Evolutionary conservation across 2,113 vertebrate species (phyloP).

Genomic region (Lophotis ruficrista): DNA sequence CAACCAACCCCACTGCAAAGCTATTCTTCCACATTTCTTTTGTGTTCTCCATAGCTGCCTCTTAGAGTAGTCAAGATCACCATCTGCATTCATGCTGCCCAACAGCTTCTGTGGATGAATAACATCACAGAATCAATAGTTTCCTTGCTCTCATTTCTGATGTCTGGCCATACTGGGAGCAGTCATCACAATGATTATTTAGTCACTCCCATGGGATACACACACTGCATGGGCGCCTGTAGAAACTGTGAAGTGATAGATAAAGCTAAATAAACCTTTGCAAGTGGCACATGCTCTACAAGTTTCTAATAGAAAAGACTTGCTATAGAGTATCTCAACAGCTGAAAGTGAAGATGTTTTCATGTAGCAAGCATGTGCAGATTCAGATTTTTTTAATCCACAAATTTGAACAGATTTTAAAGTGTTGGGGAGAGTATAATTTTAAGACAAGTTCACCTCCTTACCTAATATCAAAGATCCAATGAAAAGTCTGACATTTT

Average conservation of each 20-base stretch:
- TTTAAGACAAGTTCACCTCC: not conserved
- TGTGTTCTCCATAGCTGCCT: not conserved
- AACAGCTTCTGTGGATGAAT: not conserved
- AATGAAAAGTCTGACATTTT: not conserved
- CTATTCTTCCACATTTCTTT: not conserved
- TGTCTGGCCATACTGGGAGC: not conserved
- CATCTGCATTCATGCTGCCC: not conserved
- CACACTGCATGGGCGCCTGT: too few relatives aligned
- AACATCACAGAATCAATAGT: not conserved
- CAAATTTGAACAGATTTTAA: not conserved
- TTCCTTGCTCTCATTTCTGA: not conserved
- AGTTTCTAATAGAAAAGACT: not conserved
- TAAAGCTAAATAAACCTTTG: not conserved
- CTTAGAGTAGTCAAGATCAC: not conserved
- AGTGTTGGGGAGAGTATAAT: accelerated
- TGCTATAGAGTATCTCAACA: not conserved
- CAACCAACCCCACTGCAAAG: not conserved
- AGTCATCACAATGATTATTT: not conserved
- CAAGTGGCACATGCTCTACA: not conserved
- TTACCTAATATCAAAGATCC: not conserved
- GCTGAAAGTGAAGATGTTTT: not conserved
- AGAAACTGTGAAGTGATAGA: not conserved
- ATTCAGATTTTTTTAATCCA: not conserved
- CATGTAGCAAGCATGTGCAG: not conserved
- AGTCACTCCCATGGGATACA: not conserved